Evolutionary conservation across 2,113 vertebrate species (phyloP).

Genomic region (Catharus minimus): DNA sequence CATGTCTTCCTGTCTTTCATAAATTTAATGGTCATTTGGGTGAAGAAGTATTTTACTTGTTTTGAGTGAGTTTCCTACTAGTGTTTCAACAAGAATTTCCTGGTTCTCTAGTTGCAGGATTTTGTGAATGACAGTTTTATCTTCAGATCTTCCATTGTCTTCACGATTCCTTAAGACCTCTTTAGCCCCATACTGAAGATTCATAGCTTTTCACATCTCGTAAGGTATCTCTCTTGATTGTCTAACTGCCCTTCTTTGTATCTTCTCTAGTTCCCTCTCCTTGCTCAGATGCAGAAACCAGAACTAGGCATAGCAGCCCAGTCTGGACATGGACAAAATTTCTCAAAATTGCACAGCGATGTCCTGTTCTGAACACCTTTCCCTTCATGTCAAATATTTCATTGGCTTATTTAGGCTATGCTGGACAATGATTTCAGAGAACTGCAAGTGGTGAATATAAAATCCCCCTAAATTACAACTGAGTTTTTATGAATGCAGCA

Average conservation of each 20-base stretch:
- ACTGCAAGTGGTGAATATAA: accelerated
- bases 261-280: neutral
- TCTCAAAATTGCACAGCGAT: neutral
- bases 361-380: neutral
- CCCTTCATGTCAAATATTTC: neutral
- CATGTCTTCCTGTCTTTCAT: neutral
- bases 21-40: neutral
- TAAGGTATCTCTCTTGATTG: neutral
- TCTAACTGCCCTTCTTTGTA: neutral
- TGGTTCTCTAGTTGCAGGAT: neutral
- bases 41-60: neutral
- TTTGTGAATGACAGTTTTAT: neutral
- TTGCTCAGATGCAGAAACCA: neutral
- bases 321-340: neutral
- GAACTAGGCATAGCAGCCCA: neutral
- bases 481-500: neutral
- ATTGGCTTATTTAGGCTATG: neutral
- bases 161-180: neutral
- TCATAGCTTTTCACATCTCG: neutral
- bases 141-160: neutral
- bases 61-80: neutral
- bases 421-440: neutral
- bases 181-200: neutral
- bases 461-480: neutral
- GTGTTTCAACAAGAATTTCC: neutral